Evolutionary conservation across 2,888 invertebrate genomes (phyloP), one percentile per base, ranked within the genome.

Genomic region (Coremacera marginata): DNA sequence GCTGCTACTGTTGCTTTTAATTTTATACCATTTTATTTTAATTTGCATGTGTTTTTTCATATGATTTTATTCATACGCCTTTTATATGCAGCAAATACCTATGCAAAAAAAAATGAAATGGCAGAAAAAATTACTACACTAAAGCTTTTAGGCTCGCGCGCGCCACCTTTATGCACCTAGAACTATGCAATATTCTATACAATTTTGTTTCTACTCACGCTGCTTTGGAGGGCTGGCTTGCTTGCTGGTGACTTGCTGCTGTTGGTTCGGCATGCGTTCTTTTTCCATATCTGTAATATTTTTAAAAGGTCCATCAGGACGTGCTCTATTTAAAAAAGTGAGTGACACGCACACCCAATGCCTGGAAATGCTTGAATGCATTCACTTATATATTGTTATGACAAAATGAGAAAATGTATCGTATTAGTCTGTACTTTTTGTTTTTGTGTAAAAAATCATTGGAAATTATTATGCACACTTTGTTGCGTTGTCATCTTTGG

Each of bases 151-250:
- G 44, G 44, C 44, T 44, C 44, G 44, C 44, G 44, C 44, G 44
- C 44, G 44, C 44, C 44, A 44, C 44, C 44, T 44, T 14, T 44
- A 78, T 77, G 82, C 85, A 85, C 84, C 86, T 84, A 83, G 85
- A 81, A 85, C 83, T 82, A 85, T 85, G 84, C 83, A 82, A 84
- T 27, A 25, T 27, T 51, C n/a, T 44, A 65, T 7, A 22, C 65
- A 62, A 16, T 22, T 22, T 55, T 55, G 55, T 57, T 57, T 14
- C 25, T 57, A 2, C 57, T 14, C 19, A 8, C 57, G 25, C 19
- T 19, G 57, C 25, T 22, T 60, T 27, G 25, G 19, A 27, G 57
- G 57, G 25, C 25, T 60, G 57, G 57, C 22, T 44, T 44, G 57
- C 57, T n/a, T 11, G 22, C 27, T 27, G 22, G 11, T n/a, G 7